These are phyloP conservation scores for Ametastegia equiseti DNA, from an alignment of 2,888 invertebrate genomes.

Conservation along the genomic window DNA sequence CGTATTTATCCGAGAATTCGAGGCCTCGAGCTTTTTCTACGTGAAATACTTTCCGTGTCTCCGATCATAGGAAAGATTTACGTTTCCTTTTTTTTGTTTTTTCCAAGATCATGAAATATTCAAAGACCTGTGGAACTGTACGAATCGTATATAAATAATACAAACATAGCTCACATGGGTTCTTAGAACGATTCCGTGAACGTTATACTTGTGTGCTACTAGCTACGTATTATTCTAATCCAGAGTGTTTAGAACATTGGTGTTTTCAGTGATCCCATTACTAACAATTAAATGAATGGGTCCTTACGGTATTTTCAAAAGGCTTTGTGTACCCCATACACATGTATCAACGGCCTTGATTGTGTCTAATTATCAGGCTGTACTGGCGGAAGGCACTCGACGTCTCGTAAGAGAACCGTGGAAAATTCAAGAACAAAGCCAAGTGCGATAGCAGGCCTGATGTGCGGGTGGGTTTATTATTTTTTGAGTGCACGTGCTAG, in stretches of 20 bases:
- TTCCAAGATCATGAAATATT: conserved; percentile 36
- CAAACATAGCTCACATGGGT: background rate
- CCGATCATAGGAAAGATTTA: conserved; percentile 30
- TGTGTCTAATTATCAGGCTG: conserved; percentile 16
- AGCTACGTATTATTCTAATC: background rate
- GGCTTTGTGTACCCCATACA: too few relatives aligned
- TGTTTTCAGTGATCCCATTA: background rate
- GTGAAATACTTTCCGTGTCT: conserved; percentile 18
- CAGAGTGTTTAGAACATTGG: too few relatives aligned
- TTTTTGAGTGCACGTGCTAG: background rate
- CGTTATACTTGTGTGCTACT: background rate
- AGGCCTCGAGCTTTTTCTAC: background rate
- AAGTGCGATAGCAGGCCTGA: background rate
- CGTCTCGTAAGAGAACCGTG: conserved; percentile 4
- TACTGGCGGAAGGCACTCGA: background rate
- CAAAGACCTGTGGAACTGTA: conserved; percentile 10
- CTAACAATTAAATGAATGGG: background rate
- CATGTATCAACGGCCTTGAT: background rate
- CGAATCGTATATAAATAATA: conserved; percentile 24
- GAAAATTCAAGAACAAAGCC: conserved; percentile 23
- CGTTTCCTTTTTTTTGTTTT: too few relatives aligned
- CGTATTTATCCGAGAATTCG: background rate
- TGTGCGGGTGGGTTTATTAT: conserved; percentile 14
- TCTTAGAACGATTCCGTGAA: background rate
- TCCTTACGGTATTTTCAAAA: background rate